These are phyloP conservation scores for Triplophysa bombifrons DNA, from an alignment of 2,797 vertebrate genomes.

Conservation along the genomic window DNA sequence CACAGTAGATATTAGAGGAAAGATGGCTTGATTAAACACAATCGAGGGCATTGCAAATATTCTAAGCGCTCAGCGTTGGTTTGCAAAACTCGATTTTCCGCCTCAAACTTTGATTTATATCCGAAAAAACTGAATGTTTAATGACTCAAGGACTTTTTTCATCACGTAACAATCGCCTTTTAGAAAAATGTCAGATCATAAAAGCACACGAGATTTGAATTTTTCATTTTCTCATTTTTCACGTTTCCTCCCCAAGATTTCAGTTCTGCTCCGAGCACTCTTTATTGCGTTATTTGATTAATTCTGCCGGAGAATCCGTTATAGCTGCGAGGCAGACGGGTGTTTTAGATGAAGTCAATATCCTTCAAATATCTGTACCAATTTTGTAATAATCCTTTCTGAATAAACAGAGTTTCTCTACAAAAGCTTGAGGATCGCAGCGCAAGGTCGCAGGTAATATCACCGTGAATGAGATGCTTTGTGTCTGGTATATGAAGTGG, in stretches of 20 bases:
- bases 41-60: constrained; percentile 7
- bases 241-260: constrained; percentile 5
- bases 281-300: constrained; percentile 56
- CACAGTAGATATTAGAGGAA: constrained; percentile 24
- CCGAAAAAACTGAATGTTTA: constrained; percentile 25
- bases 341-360: constrained; percentile 50
- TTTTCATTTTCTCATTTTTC: constrained; percentile 33
- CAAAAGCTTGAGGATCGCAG: constrained; percentile 28
- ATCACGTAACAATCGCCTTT: constrained; percentile 33
- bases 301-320: constrained; percentile 30
- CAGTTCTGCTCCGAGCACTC: constrained; percentile 1
- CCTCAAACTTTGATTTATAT: constrained; percentile 31
- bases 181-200: constrained; percentile 33
- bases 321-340: constrained; percentile 35
- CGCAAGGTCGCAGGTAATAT: constrained; percentile 25
- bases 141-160: constrained; percentile 32
- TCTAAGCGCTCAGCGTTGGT: constrained; percentile 4
- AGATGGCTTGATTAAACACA: constrained; percentile 4
- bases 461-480: constrained; percentile 6
- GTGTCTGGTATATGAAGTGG: neutral
- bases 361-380: constrained; percentile 42
- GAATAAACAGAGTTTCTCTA: constrained; percentile 19
- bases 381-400: constrained; percentile 40
- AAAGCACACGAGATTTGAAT: constrained; percentile 32
- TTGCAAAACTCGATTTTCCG: constrained; percentile 27